Evolutionary conservation across 2,888 invertebrate species (phyloP), one percentile per base, ranked within the genome.

Genomic region (Eledona agricola): DNA sequence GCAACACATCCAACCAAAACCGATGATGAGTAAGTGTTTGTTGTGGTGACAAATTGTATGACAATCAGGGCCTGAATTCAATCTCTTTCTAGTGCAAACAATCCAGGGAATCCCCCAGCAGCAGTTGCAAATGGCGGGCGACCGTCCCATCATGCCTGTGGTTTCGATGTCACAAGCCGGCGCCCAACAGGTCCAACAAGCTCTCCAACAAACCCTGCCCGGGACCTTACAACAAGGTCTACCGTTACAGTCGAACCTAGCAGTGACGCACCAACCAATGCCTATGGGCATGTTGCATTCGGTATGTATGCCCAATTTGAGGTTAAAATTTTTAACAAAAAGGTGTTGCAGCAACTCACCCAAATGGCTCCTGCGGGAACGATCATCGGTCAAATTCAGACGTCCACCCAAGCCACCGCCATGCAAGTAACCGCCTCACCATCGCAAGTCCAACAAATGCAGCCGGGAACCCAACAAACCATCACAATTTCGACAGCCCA

Each of bases 81-180:
- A 19, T 6, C 4, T 38, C 32, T 46, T 50, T 60, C 40, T 82
- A 12, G 83, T 87, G 81, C 75, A 76, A 63, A 78, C 84, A 1
- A 74, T 85, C 58, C 81, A 82, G 51, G 74, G 77, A 3, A 78
- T 83, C 74, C 81, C 79, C 34, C 72, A 78, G 52, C 77, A 77
- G 54, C 74, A 73, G 54, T 65, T 75, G 15, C 77, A 77, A 58
- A 75, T 76, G 59, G 72, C 75, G 52, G 77, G 78, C 10, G 80
- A 81, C 26, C 79, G 83, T 47, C 81, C 81, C 0, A 80, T 84
- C 0, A 78, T 87, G 79, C 86, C 87, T 0, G 86, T 86, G 0
- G 86, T 86, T 0, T 85, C 86, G 0, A 85, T 87, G 76, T 73
- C 77, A 1, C 71, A 80, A 1, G 80, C 80, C 45, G 72, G 78